Evolutionary conservation across 2,888 invertebrate species (phyloP).

Genomic region (Agrypnus murinus): DNA sequence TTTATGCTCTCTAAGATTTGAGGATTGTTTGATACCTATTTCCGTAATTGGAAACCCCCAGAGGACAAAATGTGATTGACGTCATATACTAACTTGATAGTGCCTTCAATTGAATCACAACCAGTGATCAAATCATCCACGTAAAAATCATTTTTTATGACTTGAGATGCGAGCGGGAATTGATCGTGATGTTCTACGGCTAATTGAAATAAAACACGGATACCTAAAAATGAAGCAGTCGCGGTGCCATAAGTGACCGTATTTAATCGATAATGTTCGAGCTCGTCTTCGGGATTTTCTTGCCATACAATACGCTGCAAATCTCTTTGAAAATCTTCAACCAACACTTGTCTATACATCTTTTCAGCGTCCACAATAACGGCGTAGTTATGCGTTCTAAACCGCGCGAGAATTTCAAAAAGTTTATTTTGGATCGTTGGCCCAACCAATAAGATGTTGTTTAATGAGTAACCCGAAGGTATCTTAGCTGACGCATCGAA

Average conservation of each 20-base stretch:
- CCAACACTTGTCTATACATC: conserved; percentile 44
- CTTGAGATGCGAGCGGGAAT: conserved; percentile 12
- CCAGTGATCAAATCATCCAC: conserved; percentile 39
- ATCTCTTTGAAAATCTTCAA: conserved; percentile 18
- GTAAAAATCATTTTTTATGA: conserved; percentile 33
- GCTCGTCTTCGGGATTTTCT: background rate
- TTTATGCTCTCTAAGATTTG: too few relatives aligned
- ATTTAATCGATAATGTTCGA: conserved; percentile 22
- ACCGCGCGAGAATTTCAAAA: conserved; percentile 36
- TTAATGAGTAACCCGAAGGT: too few relatives aligned
- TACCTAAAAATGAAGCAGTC: conserved; percentile 17
- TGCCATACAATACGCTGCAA: conserved; percentile 43
- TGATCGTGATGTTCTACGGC: conserved; percentile 15
- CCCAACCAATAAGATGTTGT: too few relatives aligned
- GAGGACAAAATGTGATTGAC: too few relatives aligned
- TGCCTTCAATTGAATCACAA: background rate
- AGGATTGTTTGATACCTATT: too few relatives aligned
- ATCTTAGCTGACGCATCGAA: too few relatives aligned
- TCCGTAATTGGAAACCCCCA: too few relatives aligned
- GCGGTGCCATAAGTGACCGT: conserved; percentile 27
- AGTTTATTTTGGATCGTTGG: conserved; percentile 51
- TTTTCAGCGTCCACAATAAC: conserved; percentile 39
- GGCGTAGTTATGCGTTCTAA: conserved; percentile 31
- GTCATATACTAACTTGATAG: too few relatives aligned
- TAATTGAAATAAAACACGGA: conserved; percentile 25